Evolutionary conservation across 2,797 vertebrate species (phyloP).

Genomic region (Pteropus rufus): DNA sequence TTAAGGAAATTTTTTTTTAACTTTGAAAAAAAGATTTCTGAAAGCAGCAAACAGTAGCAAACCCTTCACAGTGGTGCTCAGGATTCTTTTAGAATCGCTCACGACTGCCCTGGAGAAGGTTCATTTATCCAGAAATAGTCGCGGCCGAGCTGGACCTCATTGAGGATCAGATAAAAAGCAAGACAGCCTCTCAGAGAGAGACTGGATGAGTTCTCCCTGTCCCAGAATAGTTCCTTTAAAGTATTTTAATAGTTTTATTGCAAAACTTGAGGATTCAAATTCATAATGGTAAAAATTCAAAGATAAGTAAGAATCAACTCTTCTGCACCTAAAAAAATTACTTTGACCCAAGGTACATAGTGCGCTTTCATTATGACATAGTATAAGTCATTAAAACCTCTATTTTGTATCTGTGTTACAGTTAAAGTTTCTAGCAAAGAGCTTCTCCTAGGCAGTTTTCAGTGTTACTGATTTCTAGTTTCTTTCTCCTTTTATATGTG

Average conservation of each 20-base stretch:
- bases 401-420: neutral
- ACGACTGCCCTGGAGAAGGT: neutral
- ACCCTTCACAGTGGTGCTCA: neutral
- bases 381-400: neutral
- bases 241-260: neutral
- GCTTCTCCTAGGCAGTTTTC: neutral
- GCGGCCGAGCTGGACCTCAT: neutral
- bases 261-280: neutral
- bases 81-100: neutral
- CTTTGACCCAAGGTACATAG: neutral
- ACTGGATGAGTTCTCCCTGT: neutral
- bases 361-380: neutral
- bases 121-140: conserved; percentile 5
- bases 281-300: neutral
- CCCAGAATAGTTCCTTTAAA: neutral
- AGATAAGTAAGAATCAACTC: conserved; percentile 1
- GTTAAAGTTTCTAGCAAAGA: neutral
- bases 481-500: neutral
- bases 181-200: neutral
- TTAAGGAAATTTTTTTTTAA: neutral
- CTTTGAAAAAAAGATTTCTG: conserved; percentile 31
- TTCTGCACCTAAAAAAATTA: conserved; percentile 12
- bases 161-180: neutral
- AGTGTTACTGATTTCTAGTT: neutral
- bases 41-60: neutral